Conservation (phyloP, 1,140 invertebrate species). For the Bombus waltoni region DNA sequence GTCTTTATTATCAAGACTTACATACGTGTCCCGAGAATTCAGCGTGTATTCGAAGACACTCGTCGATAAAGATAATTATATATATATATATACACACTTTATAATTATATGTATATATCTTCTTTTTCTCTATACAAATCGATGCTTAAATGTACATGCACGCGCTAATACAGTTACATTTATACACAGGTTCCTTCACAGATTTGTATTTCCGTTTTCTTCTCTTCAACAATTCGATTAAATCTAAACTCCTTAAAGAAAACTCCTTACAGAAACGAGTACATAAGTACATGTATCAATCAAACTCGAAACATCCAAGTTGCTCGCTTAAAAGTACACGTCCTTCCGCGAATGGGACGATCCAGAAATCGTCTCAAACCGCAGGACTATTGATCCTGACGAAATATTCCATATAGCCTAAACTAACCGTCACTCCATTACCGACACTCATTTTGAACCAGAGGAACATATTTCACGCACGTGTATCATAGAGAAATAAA, state of each 20-base stretch:
- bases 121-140: conserved; percentile 47
- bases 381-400: no score
- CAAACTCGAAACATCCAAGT: no score
- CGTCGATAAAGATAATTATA: conserved; percentile 38
- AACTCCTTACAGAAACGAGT: no score
- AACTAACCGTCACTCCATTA: no score
- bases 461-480: neutral
- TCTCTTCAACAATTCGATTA: neutral
- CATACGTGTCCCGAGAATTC: conserved; percentile 48
- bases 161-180: conserved; percentile 47
- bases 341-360: no score
- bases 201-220: conserved; percentile 35
- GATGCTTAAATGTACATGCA: conserved; percentile 45
- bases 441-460: no score
- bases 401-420: no score
- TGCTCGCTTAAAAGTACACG: no score
- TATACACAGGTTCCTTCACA: conserved; percentile 41
- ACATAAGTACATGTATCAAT: no score
- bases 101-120: conserved; percentile 37
- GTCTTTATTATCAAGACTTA: conserved; percentile 78
- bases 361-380: no score
- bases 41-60: conserved; percentile 35
- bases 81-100: neutral
- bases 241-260: no score
- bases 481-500: conserved; percentile 22